phyloP scores from a whole-genome alignment of 2,888 invertebrate genomes.

The Xiphydria camelus region DNA sequence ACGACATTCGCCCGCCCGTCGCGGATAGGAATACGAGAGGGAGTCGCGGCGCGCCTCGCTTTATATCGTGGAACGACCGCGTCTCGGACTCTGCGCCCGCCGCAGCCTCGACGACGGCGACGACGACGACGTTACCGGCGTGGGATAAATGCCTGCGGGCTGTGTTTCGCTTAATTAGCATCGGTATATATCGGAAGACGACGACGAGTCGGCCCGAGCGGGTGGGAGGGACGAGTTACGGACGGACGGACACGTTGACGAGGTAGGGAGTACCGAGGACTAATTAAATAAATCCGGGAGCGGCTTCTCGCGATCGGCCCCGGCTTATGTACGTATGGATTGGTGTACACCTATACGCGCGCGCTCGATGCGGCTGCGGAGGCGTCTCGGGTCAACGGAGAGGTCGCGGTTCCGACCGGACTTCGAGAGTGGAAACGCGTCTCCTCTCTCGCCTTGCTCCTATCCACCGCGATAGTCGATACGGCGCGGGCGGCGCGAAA shows the following conservation, averaged over 20 bases:
- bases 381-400: constrained; percentile 18
- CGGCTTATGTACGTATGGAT: too few relatives aligned
- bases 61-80: too few relatives aligned
- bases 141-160: constrained; percentile 41
- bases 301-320: constrained; percentile 37
- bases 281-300: constrained; percentile 53
- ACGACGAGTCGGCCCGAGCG: constrained; percentile 12
- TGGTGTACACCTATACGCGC: constrained; percentile 34
- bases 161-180: constrained; percentile 45
- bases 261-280: constrained; percentile 23
- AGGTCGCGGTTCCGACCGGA: constrained; percentile 38
- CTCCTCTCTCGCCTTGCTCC: too few relatives aligned
- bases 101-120: constrained; percentile 22
- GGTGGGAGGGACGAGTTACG: not conserved
- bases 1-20: constrained; percentile 32
- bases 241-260: constrained; percentile 34
- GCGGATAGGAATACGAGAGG: too few relatives aligned
- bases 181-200: constrained; percentile 35
- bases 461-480: not conserved
- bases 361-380: constrained; percentile 16
- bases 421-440: too few relatives aligned
- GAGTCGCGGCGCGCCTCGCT: constrained; percentile 1
- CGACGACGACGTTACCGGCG: constrained; percentile 28
- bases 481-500: not conserved
- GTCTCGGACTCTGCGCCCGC: too few relatives aligned